Conservation (phyloP, 2,113 vertebrate species). For the Sclerurus mexicanus region DNA sequence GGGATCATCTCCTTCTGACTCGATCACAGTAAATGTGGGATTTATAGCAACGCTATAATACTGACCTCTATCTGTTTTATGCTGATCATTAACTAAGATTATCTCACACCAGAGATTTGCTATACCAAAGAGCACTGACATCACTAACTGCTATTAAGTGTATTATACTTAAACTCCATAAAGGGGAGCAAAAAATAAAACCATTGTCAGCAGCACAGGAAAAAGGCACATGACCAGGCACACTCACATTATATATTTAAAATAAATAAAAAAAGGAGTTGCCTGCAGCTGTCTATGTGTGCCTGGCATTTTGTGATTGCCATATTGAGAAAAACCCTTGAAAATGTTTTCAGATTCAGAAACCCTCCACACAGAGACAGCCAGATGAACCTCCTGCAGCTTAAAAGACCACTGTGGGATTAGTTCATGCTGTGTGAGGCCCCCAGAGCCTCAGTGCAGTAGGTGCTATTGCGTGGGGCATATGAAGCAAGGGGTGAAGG, state of each 20-base stretch:
- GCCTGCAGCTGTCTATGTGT: neutral
- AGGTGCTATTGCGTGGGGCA: neutral
- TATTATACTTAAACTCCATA: slow-evolving; percentile 67
- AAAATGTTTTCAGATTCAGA: neutral
- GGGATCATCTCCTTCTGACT: slow-evolving; percentile 62
- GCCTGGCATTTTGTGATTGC: neutral
- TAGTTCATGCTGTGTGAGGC: rapidly evolving
- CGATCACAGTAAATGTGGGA: slow-evolving; percentile 51
- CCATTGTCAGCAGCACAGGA: slow-evolving; percentile 60
- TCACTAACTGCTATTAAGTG: slow-evolving; percentile 70
- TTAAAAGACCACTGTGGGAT: neutral
- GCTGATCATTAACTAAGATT: slow-evolving; percentile 77
- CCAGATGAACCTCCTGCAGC: neutral
- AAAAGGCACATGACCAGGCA: slow-evolving; percentile 23
- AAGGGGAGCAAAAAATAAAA: slow-evolving; percentile 52
- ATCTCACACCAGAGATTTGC: slow-evolving; percentile 74
- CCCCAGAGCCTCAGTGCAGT: neutral
- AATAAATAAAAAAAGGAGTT: neutral
- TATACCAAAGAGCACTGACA: slow-evolving; percentile 70
- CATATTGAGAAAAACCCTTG: slow-evolving; percentile 25
- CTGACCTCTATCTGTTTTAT: slow-evolving; percentile 75
- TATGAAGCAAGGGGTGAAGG: neutral
- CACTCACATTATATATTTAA: neutral
- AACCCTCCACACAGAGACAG: neutral
- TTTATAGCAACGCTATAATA: slow-evolving; percentile 68